Percentiles rank a stretch among this genome's conserved stretches.
These are phyloP conservation scores for Mesorhabditis belari DNA, from an alignment of 2,888 invertebrate species.

Conservation along the genomic window DNA sequence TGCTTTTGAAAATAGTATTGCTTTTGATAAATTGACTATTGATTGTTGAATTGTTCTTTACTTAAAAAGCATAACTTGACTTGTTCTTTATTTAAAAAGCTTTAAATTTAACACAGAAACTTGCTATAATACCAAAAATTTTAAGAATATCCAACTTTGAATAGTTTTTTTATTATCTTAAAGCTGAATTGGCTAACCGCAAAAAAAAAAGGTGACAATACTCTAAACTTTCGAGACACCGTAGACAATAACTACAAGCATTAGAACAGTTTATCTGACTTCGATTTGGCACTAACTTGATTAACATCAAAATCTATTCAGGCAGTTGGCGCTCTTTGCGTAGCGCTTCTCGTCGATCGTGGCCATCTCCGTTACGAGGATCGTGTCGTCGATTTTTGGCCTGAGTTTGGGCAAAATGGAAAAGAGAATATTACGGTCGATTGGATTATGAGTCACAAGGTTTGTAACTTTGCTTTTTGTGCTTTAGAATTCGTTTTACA, in stretches of 20 bases:
- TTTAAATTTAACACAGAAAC: too few species aligned
- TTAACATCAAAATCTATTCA: conserved; percentile 9
- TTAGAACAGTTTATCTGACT: not conserved
- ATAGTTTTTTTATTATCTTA: too few species aligned
- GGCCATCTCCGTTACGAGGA: conserved; percentile 53
- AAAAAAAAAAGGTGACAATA: too few species aligned
- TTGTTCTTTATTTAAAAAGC: too few species aligned
- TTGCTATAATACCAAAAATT: too few species aligned
- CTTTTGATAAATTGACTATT: too few species aligned
- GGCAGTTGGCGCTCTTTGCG: conserved; percentile 47
- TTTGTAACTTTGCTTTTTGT: conserved; percentile 2
- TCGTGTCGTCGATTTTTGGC: conserved; percentile 54
- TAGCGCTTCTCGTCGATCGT: conserved; percentile 53
- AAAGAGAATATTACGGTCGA: conserved; percentile 55
- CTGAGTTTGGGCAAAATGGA: conserved; percentile 56
- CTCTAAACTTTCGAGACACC: too few species aligned
- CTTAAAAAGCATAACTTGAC: too few species aligned
- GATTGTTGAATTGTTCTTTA: too few species aligned
- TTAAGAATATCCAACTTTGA: too few species aligned
- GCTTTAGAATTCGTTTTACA: not conserved
- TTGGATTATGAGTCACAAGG: conserved; percentile 42
- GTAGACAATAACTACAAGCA: conserved; percentile 1
- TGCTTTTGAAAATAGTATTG: too few species aligned
- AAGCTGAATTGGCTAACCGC: too few species aligned
- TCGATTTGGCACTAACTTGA: not conserved